Conservation (phyloP, 30 jellyfish, hydroid and myxozoan genomes). For the Pelagia noctiluca region DNA sequence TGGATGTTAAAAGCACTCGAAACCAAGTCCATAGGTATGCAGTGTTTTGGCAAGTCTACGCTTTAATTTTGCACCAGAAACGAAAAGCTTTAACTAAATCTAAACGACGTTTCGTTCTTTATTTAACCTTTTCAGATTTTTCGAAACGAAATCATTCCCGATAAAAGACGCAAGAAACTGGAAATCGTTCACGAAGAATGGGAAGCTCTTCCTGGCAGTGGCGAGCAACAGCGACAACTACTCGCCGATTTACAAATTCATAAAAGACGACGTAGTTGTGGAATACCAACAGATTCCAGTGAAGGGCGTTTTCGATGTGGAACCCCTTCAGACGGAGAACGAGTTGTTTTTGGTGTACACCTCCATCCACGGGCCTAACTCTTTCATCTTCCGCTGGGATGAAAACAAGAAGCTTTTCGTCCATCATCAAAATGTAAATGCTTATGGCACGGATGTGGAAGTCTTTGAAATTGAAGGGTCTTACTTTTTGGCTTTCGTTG, state of each 20-base stretch:
- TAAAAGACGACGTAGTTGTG: slow-evolving; percentile 29
- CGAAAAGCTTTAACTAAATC: too few species aligned
- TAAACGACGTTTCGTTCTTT: too few species aligned
- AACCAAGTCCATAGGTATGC: too few species aligned
- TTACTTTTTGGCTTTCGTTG: slow-evolving; percentile 80
- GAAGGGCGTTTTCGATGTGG: slow-evolving; percentile 79
- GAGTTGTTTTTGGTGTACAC: slow-evolving; percentile 43
- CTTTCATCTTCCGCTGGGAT: slow-evolving; percentile 74
- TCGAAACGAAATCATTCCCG: slow-evolving; percentile 33
- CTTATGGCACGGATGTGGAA: slow-evolving; percentile 86
- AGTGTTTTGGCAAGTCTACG: too few species aligned
- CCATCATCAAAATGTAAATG: slow-evolving; percentile 71
- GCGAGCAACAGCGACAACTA: slow-evolving; percentile 73
- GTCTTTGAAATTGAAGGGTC: slow-evolving; percentile 72
- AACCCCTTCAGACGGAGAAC: slow-evolving; percentile 56
- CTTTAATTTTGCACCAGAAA: too few species aligned
- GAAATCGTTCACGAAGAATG: slow-evolving; percentile 82
- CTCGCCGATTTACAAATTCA: slow-evolving; percentile 71
- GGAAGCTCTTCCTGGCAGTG: slow-evolving; percentile 73
- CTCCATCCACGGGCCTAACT: slow-evolving; percentile 62
- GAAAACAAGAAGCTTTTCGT: slow-evolving; percentile 39
- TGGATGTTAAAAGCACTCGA: too few species aligned
- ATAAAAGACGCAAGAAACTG: slow-evolving; percentile 81
- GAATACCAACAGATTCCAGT: slow-evolving; percentile 82
- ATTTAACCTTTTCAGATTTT: slow-evolving; percentile 72